These are phyloP conservation scores for Neofelis nebulosa DNA, from an alignment of 2,113 vertebrate species.

Conservation along the genomic window DNA sequence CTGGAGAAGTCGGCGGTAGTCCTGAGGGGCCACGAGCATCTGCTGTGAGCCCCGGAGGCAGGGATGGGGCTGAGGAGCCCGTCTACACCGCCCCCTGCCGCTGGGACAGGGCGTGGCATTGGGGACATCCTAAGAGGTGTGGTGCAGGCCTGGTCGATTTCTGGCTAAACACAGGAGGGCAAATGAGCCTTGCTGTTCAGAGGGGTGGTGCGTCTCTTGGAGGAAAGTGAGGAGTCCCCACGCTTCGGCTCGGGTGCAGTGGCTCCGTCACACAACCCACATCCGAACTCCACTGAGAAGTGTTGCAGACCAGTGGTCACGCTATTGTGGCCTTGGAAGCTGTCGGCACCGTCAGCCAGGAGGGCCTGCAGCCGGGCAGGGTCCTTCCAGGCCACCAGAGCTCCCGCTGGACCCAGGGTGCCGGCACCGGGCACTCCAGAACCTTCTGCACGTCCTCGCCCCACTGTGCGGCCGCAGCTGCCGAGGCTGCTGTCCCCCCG, in stretches of 20 bases:
- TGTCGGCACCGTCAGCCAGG: not conserved
- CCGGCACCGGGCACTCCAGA: not conserved
- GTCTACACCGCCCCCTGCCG: not conserved
- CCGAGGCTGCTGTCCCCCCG: not conserved
- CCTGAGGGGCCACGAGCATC: fast-evolving
- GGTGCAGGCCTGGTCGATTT: not conserved
- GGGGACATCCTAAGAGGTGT: not conserved
- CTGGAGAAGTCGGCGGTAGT: fast-evolving
- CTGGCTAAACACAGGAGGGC: not conserved
- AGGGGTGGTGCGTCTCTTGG: not conserved
- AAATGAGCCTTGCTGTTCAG: not conserved
- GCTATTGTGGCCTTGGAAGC: not conserved
- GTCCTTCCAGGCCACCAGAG: not conserved
- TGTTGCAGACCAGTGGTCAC: not conserved
- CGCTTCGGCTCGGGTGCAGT: fast-evolving
- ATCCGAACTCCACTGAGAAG: not conserved
- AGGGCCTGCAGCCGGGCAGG: not conserved
- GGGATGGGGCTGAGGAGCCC: slow-evolving; percentile 29
- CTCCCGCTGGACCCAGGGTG: not conserved
- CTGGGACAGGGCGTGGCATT: not conserved
- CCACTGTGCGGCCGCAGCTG: not conserved
- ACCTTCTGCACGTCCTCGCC: not conserved
- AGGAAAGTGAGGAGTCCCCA: not conserved
- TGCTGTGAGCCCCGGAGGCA: not conserved
- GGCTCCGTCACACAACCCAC: not conserved